These are phyloP conservation scores for Epirrhoe tristata DNA, from an alignment of 2,888 invertebrate species.

Conservation along the genomic window DNA sequence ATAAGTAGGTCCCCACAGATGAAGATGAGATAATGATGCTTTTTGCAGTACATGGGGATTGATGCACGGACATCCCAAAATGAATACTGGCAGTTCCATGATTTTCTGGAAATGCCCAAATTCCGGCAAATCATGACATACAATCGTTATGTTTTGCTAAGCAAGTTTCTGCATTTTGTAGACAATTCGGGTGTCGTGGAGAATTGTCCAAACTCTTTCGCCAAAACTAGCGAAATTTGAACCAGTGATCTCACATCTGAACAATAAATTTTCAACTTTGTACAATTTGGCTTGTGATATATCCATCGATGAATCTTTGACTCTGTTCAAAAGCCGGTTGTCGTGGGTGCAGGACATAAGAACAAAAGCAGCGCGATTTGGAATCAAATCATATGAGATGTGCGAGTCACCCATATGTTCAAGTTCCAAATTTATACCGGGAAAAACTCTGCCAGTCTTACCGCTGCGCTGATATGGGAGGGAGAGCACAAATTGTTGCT, in stretches of 20 bases:
- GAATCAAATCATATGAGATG: conserved; percentile 44
- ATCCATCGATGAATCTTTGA: conserved; percentile 45
- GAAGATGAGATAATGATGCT: not conserved
- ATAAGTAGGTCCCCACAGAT: conserved; percentile 16
- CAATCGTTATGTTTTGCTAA: conserved; percentile 38
- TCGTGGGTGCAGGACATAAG: conserved; percentile 40
- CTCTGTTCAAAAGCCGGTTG: conserved; percentile 43
- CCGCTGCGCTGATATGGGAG: conserved; percentile 6
- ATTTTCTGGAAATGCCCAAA: conserved; percentile 32
- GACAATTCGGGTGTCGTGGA: conserved; percentile 11
- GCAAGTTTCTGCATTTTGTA: conserved; percentile 36
- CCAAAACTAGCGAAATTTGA: conserved; percentile 34
- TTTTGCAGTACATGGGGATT: conserved; percentile 4
- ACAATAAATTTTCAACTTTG: conserved; percentile 4
- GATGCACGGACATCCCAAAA: conserved; percentile 2
- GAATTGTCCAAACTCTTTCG: too few species aligned
- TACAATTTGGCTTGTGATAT: conserved; percentile 26
- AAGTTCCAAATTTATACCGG: conserved; percentile 36
- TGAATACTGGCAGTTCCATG: conserved; percentile 39
- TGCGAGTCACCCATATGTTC: conserved; percentile 41
- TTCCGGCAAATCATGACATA: conserved; percentile 37
- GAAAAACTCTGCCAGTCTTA: conserved; percentile 1
- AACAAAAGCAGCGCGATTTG: conserved; percentile 40
- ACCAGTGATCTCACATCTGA: conserved; percentile 3
- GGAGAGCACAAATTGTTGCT: not conserved